Evolutionary conservation across 92 coral and sea anemone species (phyloP).

Genomic region (Blastomussa wellsi): DNA sequence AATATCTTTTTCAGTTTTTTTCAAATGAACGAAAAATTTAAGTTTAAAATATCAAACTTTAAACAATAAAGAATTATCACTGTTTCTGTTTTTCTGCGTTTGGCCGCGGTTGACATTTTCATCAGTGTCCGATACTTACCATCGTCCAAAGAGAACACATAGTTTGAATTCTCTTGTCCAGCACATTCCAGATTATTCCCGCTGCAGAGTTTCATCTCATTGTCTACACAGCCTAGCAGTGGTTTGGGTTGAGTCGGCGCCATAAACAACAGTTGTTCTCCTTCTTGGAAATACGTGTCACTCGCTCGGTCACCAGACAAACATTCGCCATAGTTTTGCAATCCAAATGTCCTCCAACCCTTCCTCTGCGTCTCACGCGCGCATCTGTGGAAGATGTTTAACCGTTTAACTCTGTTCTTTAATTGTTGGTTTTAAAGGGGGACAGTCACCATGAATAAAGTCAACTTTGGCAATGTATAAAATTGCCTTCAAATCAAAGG

Average conservation of each 20-base stretch:
- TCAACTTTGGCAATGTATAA: no score
- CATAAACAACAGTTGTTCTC: constrained; percentile 84
- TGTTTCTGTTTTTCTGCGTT: no score
- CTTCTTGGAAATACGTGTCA: constrained; percentile 83
- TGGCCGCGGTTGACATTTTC: no score
- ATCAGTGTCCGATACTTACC: constrained; percentile 50
- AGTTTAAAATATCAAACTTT: no score
- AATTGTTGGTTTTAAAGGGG: no score
- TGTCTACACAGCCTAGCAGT: constrained; percentile 92
- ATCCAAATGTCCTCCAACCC: constrained; percentile 82
- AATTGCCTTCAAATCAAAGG: no score
- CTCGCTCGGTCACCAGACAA: constrained; percentile 86
- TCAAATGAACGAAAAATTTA: no score
- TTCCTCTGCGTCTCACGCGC: constrained; percentile 85
- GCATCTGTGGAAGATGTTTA: constrained; percentile 57
- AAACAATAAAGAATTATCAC: no score
- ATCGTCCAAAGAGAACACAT: constrained; percentile 79
- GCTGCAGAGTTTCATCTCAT: constrained; percentile 71
- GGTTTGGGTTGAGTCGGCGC: constrained; percentile 86
- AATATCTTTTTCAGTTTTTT: no score
- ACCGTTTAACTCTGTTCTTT: not conserved
- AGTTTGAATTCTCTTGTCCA: constrained; percentile 92
- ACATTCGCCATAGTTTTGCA: constrained; percentile 94
- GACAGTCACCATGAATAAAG: no score
- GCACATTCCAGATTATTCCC: constrained; percentile 84